Evolutionary conservation across 2,113 vertebrate genomes (phyloP), one percentile per base, ranked within the genome.

Genomic region (Guaruba guarouba): DNA sequence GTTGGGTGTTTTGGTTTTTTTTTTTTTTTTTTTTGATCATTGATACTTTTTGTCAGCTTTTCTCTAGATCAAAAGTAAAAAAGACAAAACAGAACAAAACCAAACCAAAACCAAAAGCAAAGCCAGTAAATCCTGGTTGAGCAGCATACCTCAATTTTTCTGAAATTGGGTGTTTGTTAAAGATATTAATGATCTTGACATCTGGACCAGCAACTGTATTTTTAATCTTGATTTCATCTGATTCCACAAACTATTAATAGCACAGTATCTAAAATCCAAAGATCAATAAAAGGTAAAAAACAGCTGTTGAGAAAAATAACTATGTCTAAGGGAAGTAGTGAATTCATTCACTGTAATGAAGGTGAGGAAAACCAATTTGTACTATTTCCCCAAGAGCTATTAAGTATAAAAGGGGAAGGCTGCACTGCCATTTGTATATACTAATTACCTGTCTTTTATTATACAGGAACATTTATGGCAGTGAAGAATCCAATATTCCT

Each of bases 21-120:
- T 18, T 44, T 44, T 44, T 19, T 9, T 46, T 46, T 51, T 49
- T 88, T 44, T 37, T 7, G 6, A n/a, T 55, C 22, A 46, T 37
- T 0, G 0, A 37, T 51, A 74, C 0, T 20, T 78, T 51, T 77
- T 62, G 5, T 61, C 41, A 1, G 0, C 3, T 80, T 82, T 92
- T 67, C 16, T 83, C 39, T 61, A 69, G 12, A 41, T 5, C 4
- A 63, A 67, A 82, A 55, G 1, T 3, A 83, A 83, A 73, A 68
- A 52, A 23, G 39, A 7, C 1, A 59, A n/a, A 59, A 13, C 31
- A n/a, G 22, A 59, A 9, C 55, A 23, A n/a, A n/a, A 9, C 6
- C 31, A 57, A 57, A 33, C 5, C 39, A 41, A 41, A 57, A 57
- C 3, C 13, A 15, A 59, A 59, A 59, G 33, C 33, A n/a, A 59